Conservation (phyloP, 2,888 invertebrate genomes). For the Drosophila infuscata region DNA sequence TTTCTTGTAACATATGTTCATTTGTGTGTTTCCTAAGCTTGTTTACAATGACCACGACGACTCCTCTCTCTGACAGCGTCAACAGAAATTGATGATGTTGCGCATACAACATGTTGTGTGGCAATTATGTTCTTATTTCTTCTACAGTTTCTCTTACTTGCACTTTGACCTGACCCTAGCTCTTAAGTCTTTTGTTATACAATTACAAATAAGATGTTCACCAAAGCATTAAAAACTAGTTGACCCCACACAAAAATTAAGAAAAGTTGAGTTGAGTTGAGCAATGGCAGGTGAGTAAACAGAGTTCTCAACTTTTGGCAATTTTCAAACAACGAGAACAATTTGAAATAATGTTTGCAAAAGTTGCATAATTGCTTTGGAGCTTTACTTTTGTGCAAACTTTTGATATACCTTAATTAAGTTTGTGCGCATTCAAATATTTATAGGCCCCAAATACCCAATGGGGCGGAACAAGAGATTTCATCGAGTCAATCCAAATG, state of each 20-base stretch:
- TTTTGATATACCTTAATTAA: constrained; percentile 62
- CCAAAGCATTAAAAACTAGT: constrained; percentile 45
- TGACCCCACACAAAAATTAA: constrained; percentile 20
- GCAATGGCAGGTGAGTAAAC: constrained; percentile 70
- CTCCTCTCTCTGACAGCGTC: constrained; percentile 58
- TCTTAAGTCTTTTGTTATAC: constrained; percentile 33
- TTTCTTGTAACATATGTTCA: constrained; percentile 50
- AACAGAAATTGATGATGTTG: constrained; percentile 54
- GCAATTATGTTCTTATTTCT: constrained; percentile 34
- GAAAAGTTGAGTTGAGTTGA: constrained; percentile 52
- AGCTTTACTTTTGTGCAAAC: constrained; percentile 50
- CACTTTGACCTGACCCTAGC: constrained; percentile 8
- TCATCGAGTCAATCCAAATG: constrained; percentile 46
- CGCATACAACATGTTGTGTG: constrained; percentile 49
- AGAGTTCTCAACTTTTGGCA: constrained; percentile 48
- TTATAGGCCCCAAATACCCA: constrained; percentile 57
- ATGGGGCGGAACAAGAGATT: constrained; percentile 17
- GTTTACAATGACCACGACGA: constrained; percentile 52
- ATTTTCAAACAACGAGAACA: constrained; percentile 29
- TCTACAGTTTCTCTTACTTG: background rate
- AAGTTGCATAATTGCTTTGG: constrained; percentile 62
- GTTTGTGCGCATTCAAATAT: constrained; percentile 56
- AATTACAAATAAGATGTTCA: constrained; percentile 49
- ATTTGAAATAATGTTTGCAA: constrained; percentile 47
- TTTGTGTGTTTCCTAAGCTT: constrained; percentile 56